Evolutionary conservation across 2,888 invertebrate genomes (phyloP).

Genomic region (Trissoscelio sp.): DNA sequence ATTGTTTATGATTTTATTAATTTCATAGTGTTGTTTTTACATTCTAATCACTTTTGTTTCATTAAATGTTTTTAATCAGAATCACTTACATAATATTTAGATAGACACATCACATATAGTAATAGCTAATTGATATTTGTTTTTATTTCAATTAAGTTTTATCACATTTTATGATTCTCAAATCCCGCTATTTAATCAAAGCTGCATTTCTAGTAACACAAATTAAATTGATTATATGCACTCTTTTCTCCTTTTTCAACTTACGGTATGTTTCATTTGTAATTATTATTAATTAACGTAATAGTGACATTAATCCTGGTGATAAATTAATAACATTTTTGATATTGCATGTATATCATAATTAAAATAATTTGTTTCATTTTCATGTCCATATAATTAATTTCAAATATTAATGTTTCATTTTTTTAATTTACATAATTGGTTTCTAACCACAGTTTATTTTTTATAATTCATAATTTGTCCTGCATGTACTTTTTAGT

Average conservation of each 20-base stretch:
- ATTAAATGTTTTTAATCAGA: not conserved
- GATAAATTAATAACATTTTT: conserved; percentile 1
- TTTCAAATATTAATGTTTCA: not conserved
- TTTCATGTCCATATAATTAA: not conserved
- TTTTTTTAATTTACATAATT: too few relatives aligned
- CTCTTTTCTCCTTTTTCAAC: conserved; percentile 16
- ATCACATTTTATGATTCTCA: not conserved
- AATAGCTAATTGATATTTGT: not conserved
- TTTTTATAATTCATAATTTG: not conserved
- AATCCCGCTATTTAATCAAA: conserved; percentile 18
- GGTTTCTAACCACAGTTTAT: too few relatives aligned
- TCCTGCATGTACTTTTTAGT: too few relatives aligned
- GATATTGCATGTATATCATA: conserved; percentile 6
- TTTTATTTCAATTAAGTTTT: not conserved
- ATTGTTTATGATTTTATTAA: not conserved
- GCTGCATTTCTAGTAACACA: conserved; percentile 29
- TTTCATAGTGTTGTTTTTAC: not conserved
- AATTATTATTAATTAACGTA: conserved; percentile 9
- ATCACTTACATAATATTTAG: not conserved
- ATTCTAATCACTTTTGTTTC: too few relatives aligned
- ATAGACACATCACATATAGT: not conserved
- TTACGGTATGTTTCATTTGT: conserved; percentile 31
- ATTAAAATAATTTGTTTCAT: not conserved
- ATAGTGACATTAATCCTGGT: not conserved
- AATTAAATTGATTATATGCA: conserved; percentile 63